Evolutionary conservation across 2,888 invertebrate species (phyloP).

Genomic region (Chrysomela aeneicollis): DNA sequence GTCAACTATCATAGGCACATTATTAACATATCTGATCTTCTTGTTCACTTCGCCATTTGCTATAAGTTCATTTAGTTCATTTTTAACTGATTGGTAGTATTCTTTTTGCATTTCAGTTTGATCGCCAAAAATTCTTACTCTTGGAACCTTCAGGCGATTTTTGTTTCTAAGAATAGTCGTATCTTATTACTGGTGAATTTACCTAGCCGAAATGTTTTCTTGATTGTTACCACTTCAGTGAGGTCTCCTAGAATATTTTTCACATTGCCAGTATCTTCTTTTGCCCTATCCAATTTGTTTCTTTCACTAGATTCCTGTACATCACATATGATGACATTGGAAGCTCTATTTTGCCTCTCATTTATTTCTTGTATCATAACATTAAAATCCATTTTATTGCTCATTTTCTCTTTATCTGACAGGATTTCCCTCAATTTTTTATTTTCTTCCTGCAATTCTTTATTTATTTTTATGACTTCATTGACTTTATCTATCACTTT

Average conservation of each 20-base stretch:
- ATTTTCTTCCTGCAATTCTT: constrained; percentile 4
- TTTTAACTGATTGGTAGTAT: constrained; percentile 2
- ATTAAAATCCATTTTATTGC: neutral
- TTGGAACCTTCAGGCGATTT: constrained; percentile 7
- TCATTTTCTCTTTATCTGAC: neutral
- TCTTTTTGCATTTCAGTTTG: constrained; percentile 9
- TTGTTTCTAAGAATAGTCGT: constrained; percentile 10
- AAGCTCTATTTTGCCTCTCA: constrained; percentile 1
- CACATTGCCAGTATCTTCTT: constrained; percentile 10
- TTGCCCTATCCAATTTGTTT: constrained; percentile 9
- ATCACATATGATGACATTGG: constrained; percentile 4
- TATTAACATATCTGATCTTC: constrained; percentile 10
- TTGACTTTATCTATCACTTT: neutral
- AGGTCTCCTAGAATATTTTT: constrained; percentile 11
- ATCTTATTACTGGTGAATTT: constrained; percentile 4
- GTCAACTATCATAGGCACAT: neutral
- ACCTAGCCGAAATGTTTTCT: constrained; percentile 1
- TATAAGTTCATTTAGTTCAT: constrained; percentile 1
- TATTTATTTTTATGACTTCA: constrained; percentile 1
- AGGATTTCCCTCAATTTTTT: constrained; percentile 7
- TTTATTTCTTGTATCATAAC: neutral
- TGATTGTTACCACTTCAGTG: constrained; percentile 3
- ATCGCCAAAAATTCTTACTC: constrained; percentile 3
- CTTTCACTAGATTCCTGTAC: constrained; percentile 6
- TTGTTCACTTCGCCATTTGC: constrained; percentile 9